Conservation (phyloP, 1,140 invertebrate genomes). For the Brachionus paranguensis region DNA sequence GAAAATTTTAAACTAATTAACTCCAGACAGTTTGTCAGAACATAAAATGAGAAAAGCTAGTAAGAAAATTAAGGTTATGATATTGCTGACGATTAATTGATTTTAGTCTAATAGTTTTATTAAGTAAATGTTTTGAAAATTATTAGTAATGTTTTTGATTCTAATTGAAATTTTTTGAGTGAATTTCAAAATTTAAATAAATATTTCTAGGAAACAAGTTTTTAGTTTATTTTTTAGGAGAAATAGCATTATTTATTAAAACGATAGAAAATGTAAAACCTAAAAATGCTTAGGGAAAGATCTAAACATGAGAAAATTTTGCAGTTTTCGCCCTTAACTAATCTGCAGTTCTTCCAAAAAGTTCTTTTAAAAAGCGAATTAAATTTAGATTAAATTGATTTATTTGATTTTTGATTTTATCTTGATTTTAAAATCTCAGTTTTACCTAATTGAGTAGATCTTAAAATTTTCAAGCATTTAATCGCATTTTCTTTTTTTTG, state of each 20-base stretch:
- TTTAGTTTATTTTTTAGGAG: not conserved
- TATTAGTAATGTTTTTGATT: not conserved
- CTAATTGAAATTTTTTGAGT: not conserved
- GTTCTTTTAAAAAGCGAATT: not conserved
- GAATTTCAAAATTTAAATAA: not conserved
- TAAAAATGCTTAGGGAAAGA: not conserved
- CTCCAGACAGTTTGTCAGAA: too few species aligned
- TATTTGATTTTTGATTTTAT: not conserved
- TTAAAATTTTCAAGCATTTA: not conserved
- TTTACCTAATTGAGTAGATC: not conserved
- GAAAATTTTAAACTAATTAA: too few species aligned
- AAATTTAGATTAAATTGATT: not conserved
- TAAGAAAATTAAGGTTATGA: not conserved
- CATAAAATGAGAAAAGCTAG: not conserved
- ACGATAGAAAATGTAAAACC: not conserved
- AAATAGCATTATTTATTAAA: not conserved
- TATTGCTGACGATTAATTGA: not conserved
- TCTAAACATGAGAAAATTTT: not conserved
- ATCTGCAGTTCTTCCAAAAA: not conserved
- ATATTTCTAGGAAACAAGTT: not conserved
- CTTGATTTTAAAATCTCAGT: not conserved
- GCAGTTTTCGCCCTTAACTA: not conserved
- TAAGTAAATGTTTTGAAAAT: not conserved
- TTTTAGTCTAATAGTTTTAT: not conserved
- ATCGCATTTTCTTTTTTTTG: not conserved